Evolutionary conservation across 2,113 vertebrate genomes (phyloP), one percentile per base, ranked within the genome.

Genomic region (Alethe castanea): DNA sequence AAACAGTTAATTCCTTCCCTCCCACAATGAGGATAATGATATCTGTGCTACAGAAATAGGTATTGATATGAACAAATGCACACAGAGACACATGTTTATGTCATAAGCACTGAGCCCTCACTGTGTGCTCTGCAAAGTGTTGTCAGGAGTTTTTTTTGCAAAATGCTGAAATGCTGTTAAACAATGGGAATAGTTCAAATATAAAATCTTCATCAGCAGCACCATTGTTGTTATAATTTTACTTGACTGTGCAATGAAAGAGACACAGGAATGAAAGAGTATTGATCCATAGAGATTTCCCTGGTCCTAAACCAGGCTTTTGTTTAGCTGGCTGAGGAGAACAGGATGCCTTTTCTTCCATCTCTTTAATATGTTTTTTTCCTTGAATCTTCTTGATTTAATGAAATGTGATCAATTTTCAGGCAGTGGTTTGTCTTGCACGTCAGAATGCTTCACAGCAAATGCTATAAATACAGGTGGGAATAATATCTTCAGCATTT

Each of bases 341-440:
- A 52, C 50, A 86, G 44, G 45, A 67, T 57, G 48, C 36, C 40
- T 92, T 23, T 67, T 25, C 40, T 91, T 25, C 44, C 50, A 19
- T 36, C 52, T 60, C 83, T 77, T 81, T 44, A 64, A 62, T 65
- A 9, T 1, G 1, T 48, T 52, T 56, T 52, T 66, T 86, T 4
- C 62, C 42, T 36, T 71, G 65, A 35, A 38, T 78, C 72, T 40
- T 53, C 76, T 42, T 59, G 14, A 40, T 88, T 85, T 76, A 83
- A 65, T 83, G n/a, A 74, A 87, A 65, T 47, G 52, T 50, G 70
- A 88, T 82, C 35, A 29, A 5, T 81, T 87, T 83, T 78, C 67
- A 92, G 65, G 52, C 81, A 45, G 7, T n/a, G 48, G 12, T 66
- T 95, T 62, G 82, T 88, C 90, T 93, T 56, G 69, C 31, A 8